These are phyloP conservation scores for Torymus texanus DNA, from an alignment of 2,888 invertebrate species.

Conservation along the genomic window DNA sequence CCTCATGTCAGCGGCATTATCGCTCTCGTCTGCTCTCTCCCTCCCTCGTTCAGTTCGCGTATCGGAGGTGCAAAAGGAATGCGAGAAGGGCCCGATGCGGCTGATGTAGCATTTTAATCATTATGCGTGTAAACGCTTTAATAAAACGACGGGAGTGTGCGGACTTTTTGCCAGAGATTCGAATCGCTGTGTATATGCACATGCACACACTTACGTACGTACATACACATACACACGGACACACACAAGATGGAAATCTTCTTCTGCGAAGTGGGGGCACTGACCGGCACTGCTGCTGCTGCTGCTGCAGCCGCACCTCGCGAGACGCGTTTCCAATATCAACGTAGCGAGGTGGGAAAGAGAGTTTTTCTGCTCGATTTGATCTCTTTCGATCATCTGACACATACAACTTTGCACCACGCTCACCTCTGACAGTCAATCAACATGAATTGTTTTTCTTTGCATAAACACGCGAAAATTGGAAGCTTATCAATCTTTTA, in stretches of 20 bases:
- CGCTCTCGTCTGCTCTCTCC: background rate
- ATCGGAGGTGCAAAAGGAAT: background rate
- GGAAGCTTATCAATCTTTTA: background rate
- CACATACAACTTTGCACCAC: no score
- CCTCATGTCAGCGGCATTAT: constrained; percentile 39
- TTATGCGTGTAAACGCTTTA: background rate
- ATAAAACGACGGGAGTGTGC: constrained; percentile 32
- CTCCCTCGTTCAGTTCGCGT: background rate
- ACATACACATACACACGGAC: background rate
- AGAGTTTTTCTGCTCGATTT: background rate
- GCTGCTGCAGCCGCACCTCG: constrained; percentile 60
- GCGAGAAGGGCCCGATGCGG: background rate
- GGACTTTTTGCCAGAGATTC: constrained; percentile 39
- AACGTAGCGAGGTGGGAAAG: constrained; percentile 27
- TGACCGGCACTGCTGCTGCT: constrained; percentile 66
- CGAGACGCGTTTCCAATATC: constrained; percentile 63
- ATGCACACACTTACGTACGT: no score
- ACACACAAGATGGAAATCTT: constrained; percentile 63
- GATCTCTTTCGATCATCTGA: background rate
- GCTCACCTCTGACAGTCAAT: no score
- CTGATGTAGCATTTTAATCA: constrained; percentile 43
- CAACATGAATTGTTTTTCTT: background rate
- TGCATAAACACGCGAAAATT: background rate
- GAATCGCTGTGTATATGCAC: constrained; percentile 38
- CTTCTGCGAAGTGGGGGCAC: constrained; percentile 64